A percentile compares a stretch with the other conserved stretches of the same genome.
Conservation (phyloP, 2,113 vertebrate genomes). For the Syngnathoides biaculeatus region DNA sequence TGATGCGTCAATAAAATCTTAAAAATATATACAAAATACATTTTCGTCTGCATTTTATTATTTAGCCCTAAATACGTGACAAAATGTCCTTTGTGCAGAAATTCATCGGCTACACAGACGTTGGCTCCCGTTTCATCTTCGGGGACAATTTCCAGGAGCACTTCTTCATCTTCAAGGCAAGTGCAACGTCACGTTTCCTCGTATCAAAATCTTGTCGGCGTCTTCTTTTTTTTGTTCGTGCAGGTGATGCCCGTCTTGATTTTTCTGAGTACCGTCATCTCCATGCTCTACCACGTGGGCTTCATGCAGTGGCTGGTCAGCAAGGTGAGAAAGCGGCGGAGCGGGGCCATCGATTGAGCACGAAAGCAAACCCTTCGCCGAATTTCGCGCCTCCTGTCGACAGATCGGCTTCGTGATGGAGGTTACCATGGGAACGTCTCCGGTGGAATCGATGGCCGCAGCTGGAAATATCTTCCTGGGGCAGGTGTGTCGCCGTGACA, state of each 20-base stretch:
- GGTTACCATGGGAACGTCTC: slow-evolving; percentile 79
- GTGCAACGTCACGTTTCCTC: slow-evolving; percentile 1
- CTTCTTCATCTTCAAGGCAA: slow-evolving; percentile 85
- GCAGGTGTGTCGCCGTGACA: slow-evolving; percentile 63
- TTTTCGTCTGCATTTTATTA: not conserved
- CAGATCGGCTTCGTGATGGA: slow-evolving; percentile 86
- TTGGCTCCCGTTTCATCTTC: slow-evolving; percentile 81
- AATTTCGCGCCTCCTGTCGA: not conserved
- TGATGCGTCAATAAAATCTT: too few species aligned
- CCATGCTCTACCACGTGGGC: slow-evolving; percentile 79
- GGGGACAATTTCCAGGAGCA: slow-evolving; percentile 78
- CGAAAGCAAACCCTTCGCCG: not conserved
- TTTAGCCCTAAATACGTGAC: not conserved
- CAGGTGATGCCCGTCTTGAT: slow-evolving; percentile 83
- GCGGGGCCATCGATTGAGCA: not conserved
- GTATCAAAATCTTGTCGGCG: not conserved
- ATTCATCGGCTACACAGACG: slow-evolving; percentile 76
- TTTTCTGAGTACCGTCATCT: slow-evolving; percentile 83
- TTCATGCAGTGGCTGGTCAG: slow-evolving; percentile 84
- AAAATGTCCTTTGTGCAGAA: slow-evolving; percentile 37
- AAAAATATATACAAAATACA: not conserved
- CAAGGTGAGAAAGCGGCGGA: slow-evolving; percentile 72
- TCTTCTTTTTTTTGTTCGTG: slow-evolving; percentile 1
- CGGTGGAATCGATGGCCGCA: slow-evolving; percentile 82
- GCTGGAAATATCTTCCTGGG: slow-evolving; percentile 87